Evolutionary conservation across 2,888 invertebrate species (phyloP).

Genomic region (Ferdinandea cuprea): DNA sequence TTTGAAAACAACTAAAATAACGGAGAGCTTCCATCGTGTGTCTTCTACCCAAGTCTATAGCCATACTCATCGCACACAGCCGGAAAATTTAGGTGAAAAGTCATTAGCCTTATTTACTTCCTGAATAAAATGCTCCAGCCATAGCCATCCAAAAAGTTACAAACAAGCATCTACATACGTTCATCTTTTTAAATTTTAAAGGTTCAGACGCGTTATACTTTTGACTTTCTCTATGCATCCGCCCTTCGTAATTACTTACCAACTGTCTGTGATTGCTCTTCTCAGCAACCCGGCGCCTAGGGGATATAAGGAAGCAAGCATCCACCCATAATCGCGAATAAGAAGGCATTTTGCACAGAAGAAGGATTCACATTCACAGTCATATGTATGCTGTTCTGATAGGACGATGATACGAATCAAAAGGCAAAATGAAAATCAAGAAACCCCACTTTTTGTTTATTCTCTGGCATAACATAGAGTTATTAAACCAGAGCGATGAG

Average conservation of each 20-base stretch:
- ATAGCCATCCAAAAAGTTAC: slow-evolving; percentile 16
- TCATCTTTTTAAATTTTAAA: background rate
- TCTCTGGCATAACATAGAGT: slow-evolving; percentile 12
- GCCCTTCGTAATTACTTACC: slow-evolving; percentile 53
- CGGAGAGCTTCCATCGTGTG: background rate
- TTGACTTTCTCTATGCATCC: slow-evolving; percentile 18
- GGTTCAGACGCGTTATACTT: slow-evolving; percentile 17
- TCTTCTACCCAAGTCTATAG: background rate
- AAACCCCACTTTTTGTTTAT: background rate
- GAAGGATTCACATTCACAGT: slow-evolving; percentile 9
- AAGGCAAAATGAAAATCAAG: slow-evolving; percentile 24
- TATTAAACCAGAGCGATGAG: slow-evolving; percentile 15
- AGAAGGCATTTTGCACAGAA: no score
- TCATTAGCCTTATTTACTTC: slow-evolving; percentile 65
- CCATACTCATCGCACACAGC: slow-evolving; percentile 11
- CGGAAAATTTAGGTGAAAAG: slow-evolving; percentile 62
- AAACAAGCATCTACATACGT: background rate
- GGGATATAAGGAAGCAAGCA: slow-evolving; percentile 7
- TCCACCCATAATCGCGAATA: slow-evolving; percentile 1
- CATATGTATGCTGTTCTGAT: slow-evolving; percentile 29
- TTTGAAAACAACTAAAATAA: background rate
- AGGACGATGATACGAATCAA: slow-evolving; percentile 20
- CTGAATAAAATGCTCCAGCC: slow-evolving; percentile 43
- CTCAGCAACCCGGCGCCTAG: slow-evolving; percentile 24
- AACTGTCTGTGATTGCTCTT: slow-evolving; percentile 62